A percentile compares a stretch with the other conserved stretches of the same genome.
These are phyloP conservation scores for Palythoa heliodiscus DNA, from an alignment of 92 coral and sea anemone species.

Conservation along the genomic window DNA sequence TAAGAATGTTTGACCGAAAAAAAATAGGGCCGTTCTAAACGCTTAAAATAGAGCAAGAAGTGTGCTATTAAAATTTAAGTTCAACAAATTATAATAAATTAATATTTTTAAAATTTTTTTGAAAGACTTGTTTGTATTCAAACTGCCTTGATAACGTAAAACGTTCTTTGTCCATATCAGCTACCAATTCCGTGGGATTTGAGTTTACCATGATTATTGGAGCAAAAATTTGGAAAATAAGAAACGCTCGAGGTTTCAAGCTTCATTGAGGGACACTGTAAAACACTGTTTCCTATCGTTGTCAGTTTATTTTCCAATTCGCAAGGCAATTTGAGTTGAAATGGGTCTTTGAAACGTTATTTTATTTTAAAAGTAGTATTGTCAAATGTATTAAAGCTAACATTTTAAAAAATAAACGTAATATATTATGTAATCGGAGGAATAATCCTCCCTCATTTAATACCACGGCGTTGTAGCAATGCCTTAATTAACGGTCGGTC, in stretches of 20 bases:
- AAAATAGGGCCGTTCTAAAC: too few species aligned
- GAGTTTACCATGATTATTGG: too few species aligned
- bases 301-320: neutral
- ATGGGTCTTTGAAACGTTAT: neutral
- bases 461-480: slow-evolving; percentile 4
- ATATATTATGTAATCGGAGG: slow-evolving; percentile 1
- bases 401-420: neutral
- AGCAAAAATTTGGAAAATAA: too few species aligned
- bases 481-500: slow-evolving; percentile 1
- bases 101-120: too few species aligned
- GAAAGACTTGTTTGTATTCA: too few species aligned
- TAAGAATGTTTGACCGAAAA: too few species aligned
- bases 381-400: neutral
- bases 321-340: neutral
- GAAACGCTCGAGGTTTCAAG: neutral
- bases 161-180: too few species aligned
- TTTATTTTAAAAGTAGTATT: neutral
- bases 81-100: too few species aligned
- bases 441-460: neutral
- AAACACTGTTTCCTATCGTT: neutral
- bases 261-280: neutral
- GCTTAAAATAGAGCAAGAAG: too few species aligned
- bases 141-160: too few species aligned
- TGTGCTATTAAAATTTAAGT: too few species aligned
- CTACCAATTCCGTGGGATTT: too few species aligned